phyloP scores from a whole-genome alignment of 2,797 vertebrate species.

The Antennarius maculatus region DNA sequence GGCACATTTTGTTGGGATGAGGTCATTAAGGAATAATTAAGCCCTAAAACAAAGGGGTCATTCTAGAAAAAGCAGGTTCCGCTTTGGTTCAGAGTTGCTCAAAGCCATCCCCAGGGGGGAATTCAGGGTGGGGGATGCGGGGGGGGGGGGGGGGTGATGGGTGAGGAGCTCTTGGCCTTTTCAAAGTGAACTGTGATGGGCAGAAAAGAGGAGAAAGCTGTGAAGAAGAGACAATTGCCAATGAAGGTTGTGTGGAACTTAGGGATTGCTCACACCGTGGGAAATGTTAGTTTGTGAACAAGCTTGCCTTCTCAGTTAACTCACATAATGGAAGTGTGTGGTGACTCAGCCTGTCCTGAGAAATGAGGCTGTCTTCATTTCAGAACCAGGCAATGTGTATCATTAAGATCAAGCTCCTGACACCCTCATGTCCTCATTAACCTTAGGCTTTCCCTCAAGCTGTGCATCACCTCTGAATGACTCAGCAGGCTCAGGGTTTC shows the following conservation, averaged over 20 bases:
- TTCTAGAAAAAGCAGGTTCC: conserved; percentile 72
- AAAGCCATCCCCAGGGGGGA: conserved; percentile 69
- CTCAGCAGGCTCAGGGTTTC: conserved; percentile 27
- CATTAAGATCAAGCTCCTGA: conserved; percentile 49
- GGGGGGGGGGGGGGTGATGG: conserved; percentile 3
- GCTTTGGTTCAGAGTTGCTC: conserved; percentile 63
- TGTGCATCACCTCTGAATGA: conserved; percentile 23
- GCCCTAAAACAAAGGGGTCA: conserved; percentile 77
- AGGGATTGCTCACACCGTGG: conserved; percentile 65
- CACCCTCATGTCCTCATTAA: conserved; percentile 45
- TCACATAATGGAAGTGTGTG: conserved; percentile 47
- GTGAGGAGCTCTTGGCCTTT: conserved; percentile 73
- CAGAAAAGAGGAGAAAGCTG: conserved; percentile 53
- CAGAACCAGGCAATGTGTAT: conserved; percentile 36
- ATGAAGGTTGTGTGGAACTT: conserved; percentile 53
- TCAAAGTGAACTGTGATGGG: conserved; percentile 68
- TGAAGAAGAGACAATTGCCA: conserved; percentile 60
- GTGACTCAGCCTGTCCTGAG: conserved; percentile 44
- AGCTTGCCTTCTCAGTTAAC: conserved; percentile 19
- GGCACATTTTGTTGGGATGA: conserved; percentile 75
- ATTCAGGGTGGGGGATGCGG: background rate
- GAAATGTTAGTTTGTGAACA: conserved; percentile 58
- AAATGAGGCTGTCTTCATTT: conserved; percentile 35
- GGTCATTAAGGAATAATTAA: conserved; percentile 79
- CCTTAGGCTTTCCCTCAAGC: conserved; percentile 31